A percentile compares a stretch with the other conserved stretches of the same genome.
phyloP scores from a whole-genome alignment of 53 echinoderm and acorn worm genomes.

The Patiria pectinifera region DNA sequence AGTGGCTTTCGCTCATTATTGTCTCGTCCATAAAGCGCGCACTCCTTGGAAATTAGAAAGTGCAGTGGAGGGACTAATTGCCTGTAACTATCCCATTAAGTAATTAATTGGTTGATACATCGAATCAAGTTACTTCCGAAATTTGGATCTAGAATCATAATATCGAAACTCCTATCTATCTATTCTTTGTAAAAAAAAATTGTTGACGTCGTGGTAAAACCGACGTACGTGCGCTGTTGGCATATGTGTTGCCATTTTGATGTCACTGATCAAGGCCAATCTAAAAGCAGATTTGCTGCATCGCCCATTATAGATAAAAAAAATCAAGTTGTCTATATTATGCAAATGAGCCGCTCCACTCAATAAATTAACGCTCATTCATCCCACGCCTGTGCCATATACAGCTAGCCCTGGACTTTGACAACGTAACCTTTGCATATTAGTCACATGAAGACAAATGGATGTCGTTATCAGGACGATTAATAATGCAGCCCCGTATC shows the following conservation, averaged over 20 bases:
- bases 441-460: neutral
- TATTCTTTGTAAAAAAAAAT: too few relatives aligned
- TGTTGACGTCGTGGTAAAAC: too few relatives aligned
- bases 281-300: neutral
- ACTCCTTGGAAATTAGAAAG: too few relatives aligned
- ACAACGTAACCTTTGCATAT: slow-evolving; percentile 28
- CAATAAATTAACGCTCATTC: slow-evolving; percentile 6
- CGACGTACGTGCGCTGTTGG: too few relatives aligned
- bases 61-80: too few relatives aligned
- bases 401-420: slow-evolving; percentile 17
- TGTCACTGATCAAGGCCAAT: neutral
- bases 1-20: too few relatives aligned
- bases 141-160: too few relatives aligned
- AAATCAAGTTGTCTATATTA: slow-evolving; percentile 19
- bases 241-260: neutral
- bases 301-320: neutral
- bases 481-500: neutral
- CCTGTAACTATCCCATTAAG: too few relatives aligned
- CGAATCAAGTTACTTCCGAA: too few relatives aligned
- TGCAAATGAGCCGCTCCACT: slow-evolving; percentile 18
- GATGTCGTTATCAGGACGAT: neutral
- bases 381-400: neutral
- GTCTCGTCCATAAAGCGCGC: too few relatives aligned
- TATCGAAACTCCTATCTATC: too few relatives aligned
- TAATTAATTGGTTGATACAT: too few relatives aligned